A percentile compares a stretch with the other conserved stretches of the same genome.
These are phyloP conservation scores for Oryzias javanicus DNA, from an alignment of 2,113 vertebrate genomes.

Conservation along the genomic window DNA sequence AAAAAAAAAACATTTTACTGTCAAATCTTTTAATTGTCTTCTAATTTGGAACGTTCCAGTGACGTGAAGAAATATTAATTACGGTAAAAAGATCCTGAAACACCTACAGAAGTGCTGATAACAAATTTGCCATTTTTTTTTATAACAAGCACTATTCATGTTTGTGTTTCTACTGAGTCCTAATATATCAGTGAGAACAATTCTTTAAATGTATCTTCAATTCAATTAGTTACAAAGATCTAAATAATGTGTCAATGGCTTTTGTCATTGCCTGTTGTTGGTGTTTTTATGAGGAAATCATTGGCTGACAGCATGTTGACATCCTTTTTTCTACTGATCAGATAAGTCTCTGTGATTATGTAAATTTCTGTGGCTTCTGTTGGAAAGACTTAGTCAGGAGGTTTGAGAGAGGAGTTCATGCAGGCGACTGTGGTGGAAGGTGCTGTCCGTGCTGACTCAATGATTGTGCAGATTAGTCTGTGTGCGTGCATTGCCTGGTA, in stretches of 20 bases:
- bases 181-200: constrained; percentile 2
- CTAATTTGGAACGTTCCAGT: too few species aligned
- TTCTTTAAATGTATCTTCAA: constrained; percentile 19
- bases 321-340: constrained; percentile 48
- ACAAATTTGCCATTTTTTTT: neutral
- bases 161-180: neutral
- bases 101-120: too few species aligned
- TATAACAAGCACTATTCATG: neutral
- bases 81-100: too few species aligned
- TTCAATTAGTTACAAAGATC: constrained; percentile 31
- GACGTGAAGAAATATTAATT: too few species aligned
- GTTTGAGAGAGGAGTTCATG: constrained; percentile 26
- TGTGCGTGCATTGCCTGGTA: constrained; percentile 1
- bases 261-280: constrained; percentile 9
- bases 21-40: too few species aligned
- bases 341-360: constrained; percentile 57
- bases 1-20: too few species aligned
- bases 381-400: constrained; percentile 22
- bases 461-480: constrained; percentile 8
- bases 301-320: constrained; percentile 41
- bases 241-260: constrained; percentile 32
- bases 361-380: constrained; percentile 35
- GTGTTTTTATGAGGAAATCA: constrained; percentile 40
- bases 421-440: constrained; percentile 34
- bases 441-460: constrained; percentile 25